Base-by-base conservation (phyloP, 2,888 invertebrate genomes). In the Invenusta paracnida region DNA sequence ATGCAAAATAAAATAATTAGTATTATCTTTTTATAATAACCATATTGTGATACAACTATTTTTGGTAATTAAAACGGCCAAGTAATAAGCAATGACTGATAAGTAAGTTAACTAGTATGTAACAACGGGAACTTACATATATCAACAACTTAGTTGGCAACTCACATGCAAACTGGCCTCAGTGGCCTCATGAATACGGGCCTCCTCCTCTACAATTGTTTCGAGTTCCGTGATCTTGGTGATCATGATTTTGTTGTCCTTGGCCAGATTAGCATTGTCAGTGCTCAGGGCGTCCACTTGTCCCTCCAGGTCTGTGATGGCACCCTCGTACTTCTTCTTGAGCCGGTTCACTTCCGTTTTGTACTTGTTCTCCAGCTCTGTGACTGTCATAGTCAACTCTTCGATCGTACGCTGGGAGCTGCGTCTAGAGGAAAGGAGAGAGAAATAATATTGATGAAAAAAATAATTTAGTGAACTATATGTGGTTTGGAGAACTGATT, bases 201-300 rank as follows among this genome's bases (percentile, higher is more conserved):
- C 88, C 86, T 91, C 89, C 25, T 91, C 91, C 27, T 91, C 91
- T 79, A 91, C 87, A 81, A 89, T 88, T 25, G 89, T 86, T 87
- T 91, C 91, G 84, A 91, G 89, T 88, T 91, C 91, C 91, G 94
- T 94, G 92, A 95, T 94, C 93, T 96, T 96, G 92, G 96, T 94
- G 89, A 96, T 96, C 92, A 98, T 97, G 93, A 95, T 96, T 94
- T 98, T 96, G 94, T 98, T 98, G 93, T 97, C 96, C 89, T 96
- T 96, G 93, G 98, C 98, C 92, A 99, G 94, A 86, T 91, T 91
- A 85, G 88, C 89, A 87, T 90, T 90, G 86, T 87, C 86, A 0
- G 88, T 67, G 83, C 23, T 87, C 29, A 88, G 86, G 23, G 86
- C 87, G 29, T 89, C 89, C 5, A 89, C 30, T 81, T 88, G 88